These are phyloP conservation scores for Phylloscopus trochilus DNA, from an alignment of 2,113 vertebrate species.

Conservation along the genomic window DNA sequence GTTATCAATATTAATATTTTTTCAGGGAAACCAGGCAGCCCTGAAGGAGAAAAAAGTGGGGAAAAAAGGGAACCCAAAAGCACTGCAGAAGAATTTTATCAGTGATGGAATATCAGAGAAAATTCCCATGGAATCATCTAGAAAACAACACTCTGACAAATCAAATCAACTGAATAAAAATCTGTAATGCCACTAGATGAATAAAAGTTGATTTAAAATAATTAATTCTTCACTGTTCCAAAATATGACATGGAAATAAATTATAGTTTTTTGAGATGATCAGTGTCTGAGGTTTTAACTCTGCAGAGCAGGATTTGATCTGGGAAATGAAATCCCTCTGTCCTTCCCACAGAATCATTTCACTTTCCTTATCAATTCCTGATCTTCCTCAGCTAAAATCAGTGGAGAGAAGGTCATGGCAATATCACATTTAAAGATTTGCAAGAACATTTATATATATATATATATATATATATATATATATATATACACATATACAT, in stretches of 20 bases:
- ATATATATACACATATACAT: too few relatives aligned
- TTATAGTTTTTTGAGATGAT: too few relatives aligned
- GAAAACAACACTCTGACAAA: background rate
- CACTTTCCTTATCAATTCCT: too few relatives aligned
- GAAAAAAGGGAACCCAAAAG: too few relatives aligned
- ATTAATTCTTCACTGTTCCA: background rate
- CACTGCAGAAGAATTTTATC: background rate
- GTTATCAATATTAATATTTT: too few relatives aligned
- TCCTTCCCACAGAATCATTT: background rate
- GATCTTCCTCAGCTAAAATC: too few relatives aligned
- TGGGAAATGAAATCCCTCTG: background rate
- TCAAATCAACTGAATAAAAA: background rate
- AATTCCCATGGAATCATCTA: background rate
- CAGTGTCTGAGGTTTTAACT: background rate
- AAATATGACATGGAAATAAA: rapidly evolving
- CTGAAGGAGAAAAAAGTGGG: too few relatives aligned
- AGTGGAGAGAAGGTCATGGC: too few relatives aligned
- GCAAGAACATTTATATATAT: too few relatives aligned
- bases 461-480: too few relatives aligned
- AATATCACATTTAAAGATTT: too few relatives aligned
- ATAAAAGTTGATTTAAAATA: background rate
- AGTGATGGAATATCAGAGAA: background rate
- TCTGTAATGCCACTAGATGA: background rate
- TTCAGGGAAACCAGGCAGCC: too few relatives aligned
- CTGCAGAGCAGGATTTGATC: background rate